phyloP scores from a whole-genome alignment of 2,888 invertebrate species.

The Cephalotes varians region DNA sequence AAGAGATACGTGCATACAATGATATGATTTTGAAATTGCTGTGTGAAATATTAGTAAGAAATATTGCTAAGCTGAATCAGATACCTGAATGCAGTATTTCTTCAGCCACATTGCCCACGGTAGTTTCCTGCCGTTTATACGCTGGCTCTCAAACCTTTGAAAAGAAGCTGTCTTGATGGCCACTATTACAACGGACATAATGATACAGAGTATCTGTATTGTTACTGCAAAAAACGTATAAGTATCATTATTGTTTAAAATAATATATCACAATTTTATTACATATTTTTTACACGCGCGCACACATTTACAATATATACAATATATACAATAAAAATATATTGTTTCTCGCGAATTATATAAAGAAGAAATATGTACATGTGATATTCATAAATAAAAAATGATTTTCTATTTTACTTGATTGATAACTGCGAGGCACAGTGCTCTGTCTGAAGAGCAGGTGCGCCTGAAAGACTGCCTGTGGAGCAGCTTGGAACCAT shows the following conservation, averaged over 20 bases:
- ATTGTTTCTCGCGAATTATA: neutral
- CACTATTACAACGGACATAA: conserved; percentile 90
- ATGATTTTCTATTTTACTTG: conserved; percentile 86
- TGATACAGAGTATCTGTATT: conserved; percentile 89
- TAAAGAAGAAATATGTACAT: neutral
- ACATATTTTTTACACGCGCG: too few species aligned
- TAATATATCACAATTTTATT: too few species aligned
- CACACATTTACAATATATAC: too few species aligned
- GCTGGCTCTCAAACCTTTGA: conserved; percentile 93
- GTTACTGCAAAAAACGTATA: conserved; percentile 87
- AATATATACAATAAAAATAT: neutral
- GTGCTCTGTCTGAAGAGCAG: conserved; percentile 88
- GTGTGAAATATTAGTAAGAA: neutral
- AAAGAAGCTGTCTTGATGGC: conserved; percentile 91
- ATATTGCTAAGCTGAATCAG: neutral
- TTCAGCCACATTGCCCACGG: conserved; percentile 89
- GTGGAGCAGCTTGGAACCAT: conserved; percentile 92
- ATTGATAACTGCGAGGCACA: conserved; percentile 87
- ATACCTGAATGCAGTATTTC: conserved; percentile 81
- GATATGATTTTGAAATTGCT: neutral
- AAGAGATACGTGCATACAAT: neutral
- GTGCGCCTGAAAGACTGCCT: conserved; percentile 89
- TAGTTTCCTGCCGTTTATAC: conserved; percentile 90
- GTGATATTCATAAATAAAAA: neutral
- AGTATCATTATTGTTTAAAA: conserved; percentile 21